Evolutionary conservation across 1,140 invertebrate genomes (phyloP), one percentile per base, ranked within the genome.

Genomic region (Camponotus floridanus): DNA sequence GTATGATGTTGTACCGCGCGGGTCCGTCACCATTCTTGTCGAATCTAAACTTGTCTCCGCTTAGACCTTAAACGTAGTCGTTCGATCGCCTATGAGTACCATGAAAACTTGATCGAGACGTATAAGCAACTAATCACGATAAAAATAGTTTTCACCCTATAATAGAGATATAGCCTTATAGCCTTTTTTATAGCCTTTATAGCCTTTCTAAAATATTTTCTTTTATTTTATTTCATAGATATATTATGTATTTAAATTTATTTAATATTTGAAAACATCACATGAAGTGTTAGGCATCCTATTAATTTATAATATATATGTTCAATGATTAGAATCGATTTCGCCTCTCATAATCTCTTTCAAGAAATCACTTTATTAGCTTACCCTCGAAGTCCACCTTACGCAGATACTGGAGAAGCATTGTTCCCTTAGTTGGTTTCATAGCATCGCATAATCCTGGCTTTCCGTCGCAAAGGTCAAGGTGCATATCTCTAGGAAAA

Each of bases 1-100:
- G 98, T 65, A 99, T 97, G 81, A 99, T 99, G 91, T 99, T 98
- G 95, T 99, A 99, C 5, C 98, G 96, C 0, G 98, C 98, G 0
- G 98, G 98, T 0, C 98, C 98, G 91, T 99, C 98, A 1, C 98
- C 98, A 91, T 98, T 98, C 18, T 93, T 95, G 93, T 98, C 98
- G 94, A 99, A 99, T 86, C 97, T 97, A 94, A 99, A 99, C 90
- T 97, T 96, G 93, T 99, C 98, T 7, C 98, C 98, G 87, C 97
- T 98, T 15, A 99, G 95, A 92, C 98, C 98, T 97, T 88, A 18
- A 88, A 86, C 26, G 61, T 48, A 76, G 11, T 39, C 39, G 78
- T 39, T 83, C 67, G 13, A 78, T 84, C 39, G 68, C 51, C 39
- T 61, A 55, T 68, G 62, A 70, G 76, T 57, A 86, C 62, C 83